phyloP scores from a whole-genome alignment of 1,140 invertebrate species.

The Panulirus ornatus region DNA sequence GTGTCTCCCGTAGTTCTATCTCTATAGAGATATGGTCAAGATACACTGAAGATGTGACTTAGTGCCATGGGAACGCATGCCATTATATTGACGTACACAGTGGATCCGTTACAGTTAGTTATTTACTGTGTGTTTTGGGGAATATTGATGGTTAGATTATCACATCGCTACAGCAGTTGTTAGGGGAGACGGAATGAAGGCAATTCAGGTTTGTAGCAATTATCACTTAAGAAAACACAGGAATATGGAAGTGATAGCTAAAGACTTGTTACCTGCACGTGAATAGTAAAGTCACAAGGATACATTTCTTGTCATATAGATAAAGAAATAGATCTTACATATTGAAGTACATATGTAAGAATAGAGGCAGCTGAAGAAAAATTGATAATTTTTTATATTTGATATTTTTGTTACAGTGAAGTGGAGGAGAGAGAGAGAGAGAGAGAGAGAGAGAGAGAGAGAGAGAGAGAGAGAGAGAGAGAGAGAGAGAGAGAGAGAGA shows the following conservation, averaged over 20 bases:
- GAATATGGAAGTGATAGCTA: neutral
- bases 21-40: no score
- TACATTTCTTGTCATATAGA: no score
- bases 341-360: neutral
- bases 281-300: neutral
- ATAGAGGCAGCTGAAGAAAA: neutral
- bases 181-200: neutral
- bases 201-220: neutral
- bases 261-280: neutral
- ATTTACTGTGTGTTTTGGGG: no score
- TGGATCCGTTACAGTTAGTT: no score
- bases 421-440: neutral
- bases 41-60: no score
- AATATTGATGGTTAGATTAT: no score
- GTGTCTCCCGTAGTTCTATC: no score
- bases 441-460: neutral
- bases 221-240: neutral
- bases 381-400: neutral
- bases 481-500: no score
- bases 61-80: no score
- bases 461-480: neutral
- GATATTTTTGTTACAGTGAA: no score
- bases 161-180: no score
- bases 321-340: neutral
- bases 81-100: no score